phyloP scores from a whole-genome alignment of 2,797 vertebrate species.

The Acanthurus tractus region DNA sequence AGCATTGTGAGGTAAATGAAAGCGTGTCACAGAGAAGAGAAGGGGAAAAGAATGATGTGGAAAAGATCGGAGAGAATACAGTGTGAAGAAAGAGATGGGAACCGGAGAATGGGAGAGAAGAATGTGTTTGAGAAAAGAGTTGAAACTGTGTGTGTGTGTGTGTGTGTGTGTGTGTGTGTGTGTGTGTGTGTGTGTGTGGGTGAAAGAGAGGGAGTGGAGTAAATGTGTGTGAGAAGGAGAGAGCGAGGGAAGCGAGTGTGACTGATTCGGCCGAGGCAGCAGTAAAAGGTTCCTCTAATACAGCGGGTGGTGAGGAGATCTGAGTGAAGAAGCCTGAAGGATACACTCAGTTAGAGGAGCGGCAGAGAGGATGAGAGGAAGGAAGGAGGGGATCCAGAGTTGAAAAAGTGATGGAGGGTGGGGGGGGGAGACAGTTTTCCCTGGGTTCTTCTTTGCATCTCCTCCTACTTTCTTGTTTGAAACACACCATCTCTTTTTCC shows the following conservation, averaged over 20 bases:
- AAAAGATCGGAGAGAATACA: constrained; percentile 57
- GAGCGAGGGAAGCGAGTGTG: constrained; percentile 68
- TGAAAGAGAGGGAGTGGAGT: constrained; percentile 17
- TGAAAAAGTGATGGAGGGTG: constrained; percentile 56
- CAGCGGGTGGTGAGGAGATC: constrained; percentile 71
- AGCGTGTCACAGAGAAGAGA: constrained; percentile 21
- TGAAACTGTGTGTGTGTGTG: constrained; percentile 9
- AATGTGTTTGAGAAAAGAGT: constrained; percentile 52
- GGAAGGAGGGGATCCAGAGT: constrained; percentile 44
- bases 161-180: constrained; percentile 13
- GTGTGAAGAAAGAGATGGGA: constrained; percentile 62
- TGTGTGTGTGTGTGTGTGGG: not conserved
- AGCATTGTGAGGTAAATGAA: constrained; percentile 50
- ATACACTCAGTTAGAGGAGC: constrained; percentile 70
- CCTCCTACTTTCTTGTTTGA: constrained; percentile 48
- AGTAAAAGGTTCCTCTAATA: constrained; percentile 77
- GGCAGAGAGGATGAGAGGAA: constrained; percentile 39
- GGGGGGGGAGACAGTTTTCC: constrained; percentile 42
- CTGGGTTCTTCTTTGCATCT: constrained; percentile 44
- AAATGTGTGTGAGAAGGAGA: constrained; percentile 41
- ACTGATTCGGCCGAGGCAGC: constrained; percentile 73
- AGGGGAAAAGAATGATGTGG: constrained; percentile 49
- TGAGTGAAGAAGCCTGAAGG: constrained; percentile 72
- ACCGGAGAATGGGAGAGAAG: constrained; percentile 41
- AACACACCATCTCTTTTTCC: constrained; percentile 23